Evolutionary conservation across 2,797 vertebrate species (phyloP).

Genomic region (Smutsia temminckii): DNA sequence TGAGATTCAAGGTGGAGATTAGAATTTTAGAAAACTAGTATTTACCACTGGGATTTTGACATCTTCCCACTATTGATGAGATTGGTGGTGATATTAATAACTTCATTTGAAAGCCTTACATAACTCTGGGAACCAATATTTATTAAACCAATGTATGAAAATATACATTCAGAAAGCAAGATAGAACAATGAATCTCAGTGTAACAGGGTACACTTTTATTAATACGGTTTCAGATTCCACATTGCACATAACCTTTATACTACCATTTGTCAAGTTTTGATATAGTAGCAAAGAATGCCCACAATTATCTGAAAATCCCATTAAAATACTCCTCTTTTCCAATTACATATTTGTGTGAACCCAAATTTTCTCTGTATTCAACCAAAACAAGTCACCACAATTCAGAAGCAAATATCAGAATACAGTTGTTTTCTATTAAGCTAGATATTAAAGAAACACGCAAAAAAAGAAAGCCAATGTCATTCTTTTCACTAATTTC

Average conservation of each 20-base stretch:
- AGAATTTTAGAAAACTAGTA: conserved; percentile 2
- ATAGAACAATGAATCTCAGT: not conserved
- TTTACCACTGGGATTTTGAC: not conserved
- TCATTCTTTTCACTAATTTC: not conserved
- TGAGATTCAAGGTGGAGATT: not conserved
- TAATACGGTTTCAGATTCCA: not conserved
- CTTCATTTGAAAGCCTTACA: not conserved
- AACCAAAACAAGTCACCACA: not conserved
- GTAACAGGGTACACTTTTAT: not conserved
- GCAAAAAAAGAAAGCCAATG: not conserved
- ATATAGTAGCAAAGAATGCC: not conserved
- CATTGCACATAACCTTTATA: not conserved
- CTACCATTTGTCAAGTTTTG: not conserved
- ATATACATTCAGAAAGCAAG: conserved; percentile 4
- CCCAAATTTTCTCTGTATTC: not conserved
- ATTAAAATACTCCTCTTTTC: conserved; percentile 6
- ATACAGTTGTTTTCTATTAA: not conserved
- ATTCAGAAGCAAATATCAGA: not conserved
- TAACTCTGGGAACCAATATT: not conserved
- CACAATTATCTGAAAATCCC: not conserved
- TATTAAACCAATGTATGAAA: conserved; percentile 5
- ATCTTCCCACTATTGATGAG: not conserved
- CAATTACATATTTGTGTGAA: not conserved
- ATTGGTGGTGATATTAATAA: not conserved
- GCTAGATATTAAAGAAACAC: not conserved